Evolutionary conservation across 1,140 invertebrate species (phyloP).

Genomic region (Lepidurus arcticus): DNA sequence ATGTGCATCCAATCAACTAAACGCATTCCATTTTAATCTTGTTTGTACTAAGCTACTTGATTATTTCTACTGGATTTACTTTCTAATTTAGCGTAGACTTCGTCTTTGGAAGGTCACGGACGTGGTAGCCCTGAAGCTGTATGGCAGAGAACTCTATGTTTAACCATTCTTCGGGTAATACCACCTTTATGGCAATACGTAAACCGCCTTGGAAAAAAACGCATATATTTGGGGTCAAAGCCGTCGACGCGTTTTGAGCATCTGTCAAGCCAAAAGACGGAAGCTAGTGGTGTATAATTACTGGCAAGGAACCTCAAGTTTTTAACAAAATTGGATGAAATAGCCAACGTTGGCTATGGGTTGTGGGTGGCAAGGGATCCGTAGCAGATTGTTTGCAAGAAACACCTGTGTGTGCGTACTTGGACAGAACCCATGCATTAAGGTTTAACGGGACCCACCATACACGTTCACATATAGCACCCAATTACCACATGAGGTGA

Average conservation of each 20-base stretch:
- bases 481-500: background rate
- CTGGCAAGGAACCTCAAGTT: background rate
- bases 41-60: too few relatives aligned
- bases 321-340: background rate
- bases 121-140: too few relatives aligned
- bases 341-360: background rate
- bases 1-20: too few relatives aligned
- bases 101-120: too few relatives aligned
- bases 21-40: too few relatives aligned
- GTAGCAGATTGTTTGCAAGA: background rate
- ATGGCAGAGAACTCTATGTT: too few relatives aligned
- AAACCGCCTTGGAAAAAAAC: too few relatives aligned
- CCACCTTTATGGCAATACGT: too few relatives aligned
- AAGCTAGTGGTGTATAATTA: background rate
- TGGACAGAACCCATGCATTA: constrained; percentile 7
- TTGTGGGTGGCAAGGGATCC: constrained; percentile 6
- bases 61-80: too few relatives aligned
- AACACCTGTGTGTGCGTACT: background rate
- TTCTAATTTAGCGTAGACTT: too few relatives aligned
- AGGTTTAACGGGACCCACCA: background rate
- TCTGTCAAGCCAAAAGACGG: background rate
- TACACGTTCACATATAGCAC: background rate
- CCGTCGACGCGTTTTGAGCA: background rate
- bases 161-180: too few relatives aligned
- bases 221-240: background rate